These are phyloP conservation scores for Peribatodes rhomboidaria DNA, from an alignment of 2,888 invertebrate species.

Conservation along the genomic window DNA sequence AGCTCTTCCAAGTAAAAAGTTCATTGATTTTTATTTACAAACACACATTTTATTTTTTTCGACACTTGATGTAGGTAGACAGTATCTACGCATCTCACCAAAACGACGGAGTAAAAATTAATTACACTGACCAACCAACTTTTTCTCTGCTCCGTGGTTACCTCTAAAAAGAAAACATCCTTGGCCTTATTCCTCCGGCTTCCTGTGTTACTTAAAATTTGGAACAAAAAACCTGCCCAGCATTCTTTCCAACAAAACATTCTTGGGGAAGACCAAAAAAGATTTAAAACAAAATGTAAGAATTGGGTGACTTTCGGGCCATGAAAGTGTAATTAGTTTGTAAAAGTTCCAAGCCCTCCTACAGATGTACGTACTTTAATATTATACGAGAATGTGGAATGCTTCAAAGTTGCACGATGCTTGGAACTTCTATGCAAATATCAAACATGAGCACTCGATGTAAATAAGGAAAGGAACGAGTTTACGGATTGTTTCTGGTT, in stretches of 20 bases:
- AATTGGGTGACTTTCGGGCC: neutral
- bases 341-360: neutral
- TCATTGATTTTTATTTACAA: too few relatives aligned
- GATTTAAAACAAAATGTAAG: neutral
- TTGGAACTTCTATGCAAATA: slow-evolving; percentile 7
- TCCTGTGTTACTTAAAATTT: slow-evolving; percentile 1
- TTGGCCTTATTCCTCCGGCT: neutral
- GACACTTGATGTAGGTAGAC: too few relatives aligned
- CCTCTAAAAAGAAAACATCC: neutral
- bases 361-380: neutral
- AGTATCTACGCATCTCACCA: neutral
- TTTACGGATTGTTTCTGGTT: neutral
- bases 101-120: neutral
- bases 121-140: neutral
- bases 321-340: neutral
- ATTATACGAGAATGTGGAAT: slow-evolving; percentile 5
- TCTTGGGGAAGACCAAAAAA: neutral
- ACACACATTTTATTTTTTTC: too few relatives aligned
- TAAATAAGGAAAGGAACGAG: neutral
- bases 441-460: neutral
- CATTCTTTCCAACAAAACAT: neutral
- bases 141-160: neutral
- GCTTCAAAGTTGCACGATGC: neutral
- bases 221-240: neutral
- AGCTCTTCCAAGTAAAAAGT: neutral